A percentile compares a stretch with the other conserved stretches of the same genome.
These are phyloP conservation scores for Microcebus griseorufus DNA, from an alignment of 2,113 vertebrate species.

Conservation along the genomic window DNA sequence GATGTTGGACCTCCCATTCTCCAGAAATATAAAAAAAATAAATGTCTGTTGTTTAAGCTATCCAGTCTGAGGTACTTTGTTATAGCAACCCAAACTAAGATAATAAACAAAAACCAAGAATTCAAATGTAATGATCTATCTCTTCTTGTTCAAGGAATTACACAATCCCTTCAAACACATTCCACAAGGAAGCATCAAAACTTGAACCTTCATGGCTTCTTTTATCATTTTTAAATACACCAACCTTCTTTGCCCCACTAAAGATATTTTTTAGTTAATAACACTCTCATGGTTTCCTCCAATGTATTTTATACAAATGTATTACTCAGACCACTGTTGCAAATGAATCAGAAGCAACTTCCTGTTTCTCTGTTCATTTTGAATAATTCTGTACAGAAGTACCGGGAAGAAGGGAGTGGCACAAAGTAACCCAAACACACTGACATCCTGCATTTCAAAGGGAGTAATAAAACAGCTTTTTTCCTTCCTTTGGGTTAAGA, in stretches of 20 bases:
- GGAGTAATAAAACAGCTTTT: slow-evolving; percentile 41
- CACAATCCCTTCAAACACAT: not conserved
- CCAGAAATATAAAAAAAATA: not conserved
- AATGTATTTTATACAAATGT: slow-evolving; percentile 32
- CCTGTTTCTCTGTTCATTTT: slow-evolving; percentile 54
- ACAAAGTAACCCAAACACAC: not conserved
- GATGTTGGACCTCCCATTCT: not conserved
- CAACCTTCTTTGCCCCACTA: slow-evolving; percentile 13
- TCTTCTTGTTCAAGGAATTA: slow-evolving; percentile 24
- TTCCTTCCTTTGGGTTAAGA: slow-evolving; percentile 9
- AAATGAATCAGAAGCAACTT: slow-evolving; percentile 67
- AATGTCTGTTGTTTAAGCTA: not conserved
- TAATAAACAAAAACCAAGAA: slow-evolving; percentile 22
- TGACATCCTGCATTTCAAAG: slow-evolving; percentile 59
- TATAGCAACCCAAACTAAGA: not conserved
- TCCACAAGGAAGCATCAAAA: not conserved
- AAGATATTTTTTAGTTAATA: not conserved
- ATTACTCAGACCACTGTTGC: slow-evolving; percentile 38
- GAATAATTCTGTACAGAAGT: slow-evolving; percentile 50
- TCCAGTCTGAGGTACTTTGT: not conserved
- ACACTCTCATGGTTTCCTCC: slow-evolving; percentile 41
- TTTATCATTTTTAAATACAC: not conserved
- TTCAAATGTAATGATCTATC: not conserved
- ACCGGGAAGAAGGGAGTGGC: slow-evolving; percentile 20
- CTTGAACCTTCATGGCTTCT: not conserved